Conservation (phyloP, 2,888 invertebrate species). For the Chironomus riparius region DNA sequence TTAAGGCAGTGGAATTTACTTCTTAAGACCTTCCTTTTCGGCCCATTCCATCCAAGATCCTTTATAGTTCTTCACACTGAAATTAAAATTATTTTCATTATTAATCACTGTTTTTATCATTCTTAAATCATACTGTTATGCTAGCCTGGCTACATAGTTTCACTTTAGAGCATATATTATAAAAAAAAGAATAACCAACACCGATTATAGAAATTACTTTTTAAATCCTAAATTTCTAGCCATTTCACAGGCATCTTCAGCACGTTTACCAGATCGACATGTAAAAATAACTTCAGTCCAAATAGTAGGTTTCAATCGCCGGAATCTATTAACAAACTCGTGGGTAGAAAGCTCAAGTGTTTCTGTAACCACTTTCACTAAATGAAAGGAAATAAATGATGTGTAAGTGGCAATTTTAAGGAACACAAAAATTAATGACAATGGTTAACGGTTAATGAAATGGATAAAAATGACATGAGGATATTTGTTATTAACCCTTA, state of each 20-base stretch:
- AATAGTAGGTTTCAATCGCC: conserved; percentile 51
- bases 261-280: conserved; percentile 55
- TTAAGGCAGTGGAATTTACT: conserved; percentile 29
- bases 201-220: conserved; percentile 44
- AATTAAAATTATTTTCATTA: not conserved
- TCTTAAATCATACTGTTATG: too few relatives aligned
- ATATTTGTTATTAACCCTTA: not conserved
- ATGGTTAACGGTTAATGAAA: not conserved
- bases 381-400: not conserved
- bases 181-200: too few relatives aligned
- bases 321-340: conserved; percentile 50
- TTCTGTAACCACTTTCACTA: conserved; percentile 1
- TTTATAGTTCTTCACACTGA: conserved; percentile 35
- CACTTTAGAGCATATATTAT: too few relatives aligned
- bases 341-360: conserved; percentile 38
- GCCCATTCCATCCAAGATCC: conserved; percentile 41
- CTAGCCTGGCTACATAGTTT: too few relatives aligned
- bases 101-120: not conserved
- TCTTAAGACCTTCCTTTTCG: conserved; percentile 35
- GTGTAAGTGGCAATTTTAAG: not conserved
- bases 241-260: conserved; percentile 49
- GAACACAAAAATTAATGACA: not conserved
- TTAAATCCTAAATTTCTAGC: conserved; percentile 50
- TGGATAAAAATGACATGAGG: not conserved
- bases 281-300: conserved; percentile 53